Evolutionary conservation across 2,797 vertebrate genomes (phyloP).

Genomic region (Hybognathus amarus): DNA sequence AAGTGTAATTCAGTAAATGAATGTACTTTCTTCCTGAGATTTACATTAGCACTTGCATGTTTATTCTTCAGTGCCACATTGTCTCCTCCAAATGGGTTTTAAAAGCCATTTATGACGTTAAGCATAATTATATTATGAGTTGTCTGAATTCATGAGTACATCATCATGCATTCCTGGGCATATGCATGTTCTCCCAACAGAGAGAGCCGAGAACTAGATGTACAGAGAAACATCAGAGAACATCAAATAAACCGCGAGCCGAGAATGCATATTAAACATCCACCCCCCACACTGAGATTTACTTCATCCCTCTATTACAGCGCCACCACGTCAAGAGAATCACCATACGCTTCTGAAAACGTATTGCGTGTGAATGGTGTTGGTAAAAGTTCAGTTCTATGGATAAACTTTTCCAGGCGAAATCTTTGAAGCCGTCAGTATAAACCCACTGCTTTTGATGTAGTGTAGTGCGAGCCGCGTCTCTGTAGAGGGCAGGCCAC

Average conservation of each 20-base stretch:
- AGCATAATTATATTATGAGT: not conserved
- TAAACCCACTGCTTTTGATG: constrained; percentile 73
- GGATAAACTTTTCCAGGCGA: constrained; percentile 20
- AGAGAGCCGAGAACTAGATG: not conserved
- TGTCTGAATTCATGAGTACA: not conserved
- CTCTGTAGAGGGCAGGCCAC: constrained; percentile 79
- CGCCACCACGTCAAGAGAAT: not conserved
- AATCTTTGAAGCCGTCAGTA: constrained; percentile 57
- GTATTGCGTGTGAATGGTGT: not conserved
- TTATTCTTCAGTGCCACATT: constrained; percentile 4
- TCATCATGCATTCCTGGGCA: not conserved
- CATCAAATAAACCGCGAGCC: constrained; percentile 23
- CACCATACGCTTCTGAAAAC: not conserved
- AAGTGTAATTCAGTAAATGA: not conserved
- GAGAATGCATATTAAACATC: constrained; percentile 17
- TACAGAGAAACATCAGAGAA: constrained; percentile 27
- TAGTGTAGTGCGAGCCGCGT: constrained; percentile 74
- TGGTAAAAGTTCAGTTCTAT: constrained; percentile 3
- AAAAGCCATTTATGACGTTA: constrained; percentile 15
- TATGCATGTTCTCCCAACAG: constrained; percentile 16
- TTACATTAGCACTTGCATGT: constrained; percentile 7
- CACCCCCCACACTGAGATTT: not conserved
- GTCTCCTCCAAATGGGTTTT: constrained; percentile 3
- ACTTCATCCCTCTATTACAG: constrained; percentile 5
- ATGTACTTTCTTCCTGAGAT: not conserved